Evolutionary conservation across 2,888 invertebrate species (phyloP), one percentile per base, ranked within the genome.

Genomic region (Rhagium mordax): DNA sequence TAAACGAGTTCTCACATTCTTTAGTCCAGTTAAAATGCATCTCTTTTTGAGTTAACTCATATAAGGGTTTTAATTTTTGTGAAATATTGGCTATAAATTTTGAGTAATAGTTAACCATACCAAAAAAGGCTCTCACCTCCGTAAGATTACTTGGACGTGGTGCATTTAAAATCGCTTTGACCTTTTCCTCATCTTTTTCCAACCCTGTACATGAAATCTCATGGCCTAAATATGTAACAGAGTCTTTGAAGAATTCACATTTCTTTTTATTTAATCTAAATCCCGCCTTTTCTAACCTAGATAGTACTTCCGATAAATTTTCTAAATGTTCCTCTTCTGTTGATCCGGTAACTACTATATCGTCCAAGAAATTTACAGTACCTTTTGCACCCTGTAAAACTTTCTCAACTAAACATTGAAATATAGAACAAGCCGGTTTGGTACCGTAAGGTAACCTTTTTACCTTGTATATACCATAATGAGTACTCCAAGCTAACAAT

Each of bases 81-180:
- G 85, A 69, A 7, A 84, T 75, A 18, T 82, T 79, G 6, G 81
- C 77, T 0, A 86, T 76, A 78, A 87, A 88, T 61, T 81, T 81
- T 7, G 83, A 79, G 73, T 86, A 87, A 77, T 85, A 87, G 76
- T 86, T 86, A 0, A 85, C 75, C 70, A 85, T 77, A 0, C 86
- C 86, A 1, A 82, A 49, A 73, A 84, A 85, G 0, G 83, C 79
- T 41, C 75, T 75, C 0, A 84, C 71, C 71, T 81, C 49, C n/a
- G 48, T 51, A 16, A 6, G 5, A 15, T 65, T 20, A n/a, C 20
- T 20, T 20, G 65, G 65, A 3, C 13, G 33, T 2, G 61, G 18
- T 1, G 53, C 53, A 7, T 49, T 15, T 49, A 49, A 18, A 8
- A 85, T 82, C 0, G 81, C 80, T 10, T 71, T 84, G 1, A 85